Conservation (phyloP, 92 coral and sea anemone species). For the Chrysogorgia sp. region DNA sequence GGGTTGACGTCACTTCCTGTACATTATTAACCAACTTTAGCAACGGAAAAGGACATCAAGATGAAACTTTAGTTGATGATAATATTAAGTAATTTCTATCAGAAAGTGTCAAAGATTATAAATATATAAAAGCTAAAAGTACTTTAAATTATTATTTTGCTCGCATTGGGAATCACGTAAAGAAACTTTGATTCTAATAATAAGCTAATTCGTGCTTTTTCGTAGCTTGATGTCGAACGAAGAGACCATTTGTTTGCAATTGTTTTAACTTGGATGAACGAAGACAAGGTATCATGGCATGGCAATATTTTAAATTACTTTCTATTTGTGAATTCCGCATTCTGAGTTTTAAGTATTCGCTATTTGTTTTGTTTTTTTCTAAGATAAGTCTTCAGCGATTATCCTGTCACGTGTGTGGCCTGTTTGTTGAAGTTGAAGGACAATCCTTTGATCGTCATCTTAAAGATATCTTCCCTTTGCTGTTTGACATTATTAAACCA, state of each 20-base stretch:
- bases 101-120: no score
- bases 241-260: constrained; percentile 81
- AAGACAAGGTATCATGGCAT: constrained; percentile 71
- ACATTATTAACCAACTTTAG: no score
- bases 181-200: not conserved
- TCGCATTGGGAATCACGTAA: not conserved
- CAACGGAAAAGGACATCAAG: no score
- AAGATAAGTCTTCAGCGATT: constrained; percentile 73
- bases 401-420: constrained; percentile 86
- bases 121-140: no score
- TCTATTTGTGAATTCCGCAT: not conserved
- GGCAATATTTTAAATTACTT: not conserved
- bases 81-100: no score
- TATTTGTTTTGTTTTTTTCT: not conserved
- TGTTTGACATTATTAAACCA: constrained; percentile 67
- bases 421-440: constrained; percentile 86
- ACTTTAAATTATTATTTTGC: no score
- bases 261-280: constrained; percentile 76
- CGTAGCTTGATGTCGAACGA: constrained; percentile 84
- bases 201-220: not conserved
- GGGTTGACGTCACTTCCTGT: no score
- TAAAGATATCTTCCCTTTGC: constrained; percentile 65
- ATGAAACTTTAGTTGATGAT: no score
- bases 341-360: not conserved
- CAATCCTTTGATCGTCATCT: constrained; percentile 75